Conservation (phyloP, 2,797 vertebrate genomes). For the Forpus xanthops region DNA sequence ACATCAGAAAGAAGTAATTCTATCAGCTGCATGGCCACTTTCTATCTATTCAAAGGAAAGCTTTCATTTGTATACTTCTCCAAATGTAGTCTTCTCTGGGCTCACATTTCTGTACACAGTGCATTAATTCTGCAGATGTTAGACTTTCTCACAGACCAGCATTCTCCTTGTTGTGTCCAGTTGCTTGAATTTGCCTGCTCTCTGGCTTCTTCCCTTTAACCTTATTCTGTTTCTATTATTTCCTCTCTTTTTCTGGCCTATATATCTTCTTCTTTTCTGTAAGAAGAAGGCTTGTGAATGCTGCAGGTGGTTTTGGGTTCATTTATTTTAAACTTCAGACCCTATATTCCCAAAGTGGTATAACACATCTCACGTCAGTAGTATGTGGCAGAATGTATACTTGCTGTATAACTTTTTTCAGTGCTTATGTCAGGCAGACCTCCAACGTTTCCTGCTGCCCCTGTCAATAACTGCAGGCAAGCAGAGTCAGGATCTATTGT, state of each 20-base stretch:
- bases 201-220: not conserved
- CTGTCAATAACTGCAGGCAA: not conserved
- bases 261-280: not conserved
- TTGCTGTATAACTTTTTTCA: not conserved
- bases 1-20: slow-evolving; percentile 50
- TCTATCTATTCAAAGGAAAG: not conserved
- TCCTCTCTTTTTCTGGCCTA: not conserved
- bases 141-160: not conserved
- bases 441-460: not conserved
- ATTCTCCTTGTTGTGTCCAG: not conserved
- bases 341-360: not conserved
- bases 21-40: not conserved
- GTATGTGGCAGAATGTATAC: not conserved
- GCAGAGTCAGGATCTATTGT: not conserved
- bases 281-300: not conserved
- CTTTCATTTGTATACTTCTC: not conserved
- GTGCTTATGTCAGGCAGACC: not conserved
- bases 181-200: not conserved
- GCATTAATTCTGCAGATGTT: not conserved
- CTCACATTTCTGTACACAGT: not conserved
- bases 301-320: not conserved
- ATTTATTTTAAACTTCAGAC: not conserved
- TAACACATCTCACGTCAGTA: not conserved
- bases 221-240: not conserved
- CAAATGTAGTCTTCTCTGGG: not conserved